These are phyloP conservation scores for Epizoanthus illoricatus DNA, from an alignment of 92 coral and sea anemone species.

Conservation along the genomic window DNA sequence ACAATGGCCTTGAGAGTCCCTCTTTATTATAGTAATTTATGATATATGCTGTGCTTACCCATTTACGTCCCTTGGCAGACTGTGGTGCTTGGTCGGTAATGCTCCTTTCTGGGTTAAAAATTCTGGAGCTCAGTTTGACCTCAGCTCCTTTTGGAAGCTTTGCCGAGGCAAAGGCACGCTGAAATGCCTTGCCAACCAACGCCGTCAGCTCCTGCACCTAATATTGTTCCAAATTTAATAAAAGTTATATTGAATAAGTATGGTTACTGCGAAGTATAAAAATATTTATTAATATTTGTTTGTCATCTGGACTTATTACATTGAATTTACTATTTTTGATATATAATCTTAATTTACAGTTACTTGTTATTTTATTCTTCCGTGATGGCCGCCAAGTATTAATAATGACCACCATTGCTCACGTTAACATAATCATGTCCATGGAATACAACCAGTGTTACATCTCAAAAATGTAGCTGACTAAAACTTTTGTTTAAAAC, in stretches of 20 bases:
- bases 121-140: slow-evolving; percentile 40
- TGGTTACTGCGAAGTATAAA: too few relatives aligned
- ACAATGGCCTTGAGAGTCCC: background rate
- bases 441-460: too few relatives aligned
- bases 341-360: too few relatives aligned
- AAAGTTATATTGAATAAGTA: background rate
- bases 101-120: slow-evolving; percentile 19
- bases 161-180: slow-evolving; percentile 78
- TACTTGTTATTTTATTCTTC: too few relatives aligned
- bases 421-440: too few relatives aligned
- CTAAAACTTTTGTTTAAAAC: too few relatives aligned
- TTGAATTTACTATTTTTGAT: too few relatives aligned
- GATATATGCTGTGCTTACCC: slow-evolving; percentile 52
- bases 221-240: background rate
- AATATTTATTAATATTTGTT: too few relatives aligned
- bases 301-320: too few relatives aligned
- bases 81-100: background rate
- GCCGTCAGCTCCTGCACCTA: slow-evolving; percentile 83
- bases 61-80: slow-evolving; percentile 61
- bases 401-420: too few relatives aligned
- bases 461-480: too few relatives aligned
- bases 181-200: slow-evolving; percentile 81
- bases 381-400: too few relatives aligned
- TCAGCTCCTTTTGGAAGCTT: slow-evolving; percentile 61
- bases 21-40: background rate